These are phyloP conservation scores for Corydoras maculifer DNA, from an alignment of 2,113 vertebrate genomes.

Conservation along the genomic window DNA sequence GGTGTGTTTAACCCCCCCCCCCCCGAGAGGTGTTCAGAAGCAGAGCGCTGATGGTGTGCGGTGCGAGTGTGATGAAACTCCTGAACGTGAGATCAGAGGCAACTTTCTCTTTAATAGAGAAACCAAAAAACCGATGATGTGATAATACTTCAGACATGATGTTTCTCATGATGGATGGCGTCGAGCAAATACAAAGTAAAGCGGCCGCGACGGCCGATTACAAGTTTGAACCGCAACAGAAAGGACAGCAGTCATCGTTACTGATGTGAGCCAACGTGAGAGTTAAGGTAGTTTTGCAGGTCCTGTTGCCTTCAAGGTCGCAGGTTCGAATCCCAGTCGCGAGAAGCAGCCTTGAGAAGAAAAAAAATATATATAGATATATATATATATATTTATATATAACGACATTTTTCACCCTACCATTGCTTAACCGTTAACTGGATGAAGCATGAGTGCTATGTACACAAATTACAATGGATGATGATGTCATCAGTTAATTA, in stretches of 20 bases:
- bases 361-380: conserved; percentile 12
- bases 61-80: conserved; percentile 29
- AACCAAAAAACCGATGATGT: conserved; percentile 42
- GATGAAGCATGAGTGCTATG: conserved; percentile 43
- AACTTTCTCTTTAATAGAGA: conserved; percentile 48
- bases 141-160: conserved; percentile 46
- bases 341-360: conserved; percentile 37
- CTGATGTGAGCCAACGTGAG: conserved; percentile 37
- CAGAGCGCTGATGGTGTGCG: conserved; percentile 6
- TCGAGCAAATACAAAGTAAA: conserved; percentile 46
- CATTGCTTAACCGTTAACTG: conserved; percentile 36
- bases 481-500: conserved; percentile 42
- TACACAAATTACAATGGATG: conserved; percentile 47
- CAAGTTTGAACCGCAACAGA: conserved; percentile 44
- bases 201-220: conserved; percentile 35
- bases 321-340: conserved; percentile 42
- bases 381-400: not conserved
- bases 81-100: conserved; percentile 41
- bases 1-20: too few species aligned
- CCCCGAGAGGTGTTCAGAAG: not conserved
- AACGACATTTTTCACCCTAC: conserved; percentile 32
- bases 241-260: conserved; percentile 45
- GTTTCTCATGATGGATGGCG: conserved; percentile 41
- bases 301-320: conserved; percentile 38
- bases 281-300: conserved; percentile 43